A percentile compares a stretch with the other conserved stretches of the same genome.
Conservation (phyloP, 2,797 vertebrate genomes). For the Pipistrellus pygmaeus region DNA sequence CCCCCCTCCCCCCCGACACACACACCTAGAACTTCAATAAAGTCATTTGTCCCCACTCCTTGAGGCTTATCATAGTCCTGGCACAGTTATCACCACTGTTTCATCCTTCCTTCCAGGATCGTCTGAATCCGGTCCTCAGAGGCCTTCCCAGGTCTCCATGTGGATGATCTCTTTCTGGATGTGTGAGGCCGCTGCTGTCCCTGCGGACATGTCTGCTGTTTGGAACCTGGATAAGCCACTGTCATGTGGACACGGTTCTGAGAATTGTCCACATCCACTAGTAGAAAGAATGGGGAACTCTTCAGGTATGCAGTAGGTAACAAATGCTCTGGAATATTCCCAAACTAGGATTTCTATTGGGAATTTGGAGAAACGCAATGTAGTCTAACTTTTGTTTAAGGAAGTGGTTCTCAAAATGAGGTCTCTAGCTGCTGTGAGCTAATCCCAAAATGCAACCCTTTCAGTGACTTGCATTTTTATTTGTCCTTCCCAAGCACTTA, state of each 20-base stretch:
- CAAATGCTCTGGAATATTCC: background rate
- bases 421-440: background rate
- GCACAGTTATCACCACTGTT: background rate
- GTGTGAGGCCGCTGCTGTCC: no score
- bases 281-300: background rate
- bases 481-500: background rate
- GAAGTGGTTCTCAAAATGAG: constrained; percentile 2
- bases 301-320: background rate
- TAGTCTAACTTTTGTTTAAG: background rate
- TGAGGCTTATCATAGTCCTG: background rate
- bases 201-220: background rate
- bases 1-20: no score
- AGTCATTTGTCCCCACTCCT: background rate
- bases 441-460: background rate
- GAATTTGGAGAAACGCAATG: background rate
- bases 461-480: background rate
- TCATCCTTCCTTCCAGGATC: background rate
- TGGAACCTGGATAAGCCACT: background rate
- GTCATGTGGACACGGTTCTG: background rate
- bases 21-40: constrained; percentile 7
- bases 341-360: background rate
- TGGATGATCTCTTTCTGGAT: background rate
- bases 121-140: background rate
- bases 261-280: background rate
- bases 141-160: background rate